These are phyloP conservation scores for Gadopsis bispinosus DNA, from an alignment of 2,797 vertebrate species.

Conservation along the genomic window DNA sequence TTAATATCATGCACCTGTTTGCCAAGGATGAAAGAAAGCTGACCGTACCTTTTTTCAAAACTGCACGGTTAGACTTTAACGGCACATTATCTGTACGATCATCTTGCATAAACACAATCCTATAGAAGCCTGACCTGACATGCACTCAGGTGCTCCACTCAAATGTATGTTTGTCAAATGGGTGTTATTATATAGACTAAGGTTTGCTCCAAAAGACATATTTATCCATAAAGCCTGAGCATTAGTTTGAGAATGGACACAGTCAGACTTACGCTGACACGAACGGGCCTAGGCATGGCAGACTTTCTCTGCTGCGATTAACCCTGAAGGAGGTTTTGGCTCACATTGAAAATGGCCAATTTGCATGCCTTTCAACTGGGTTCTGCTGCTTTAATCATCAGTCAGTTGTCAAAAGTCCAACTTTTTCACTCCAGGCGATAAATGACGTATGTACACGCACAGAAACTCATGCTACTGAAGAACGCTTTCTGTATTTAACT, in stretches of 20 bases:
- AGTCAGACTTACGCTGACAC: slow-evolving; percentile 27
- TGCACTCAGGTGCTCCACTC: slow-evolving; percentile 45
- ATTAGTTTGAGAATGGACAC: slow-evolving; percentile 48
- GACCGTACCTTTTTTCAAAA: slow-evolving; percentile 15
- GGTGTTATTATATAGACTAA: slow-evolving; percentile 44
- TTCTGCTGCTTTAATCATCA: slow-evolving; percentile 48
- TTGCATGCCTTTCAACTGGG: slow-evolving; percentile 30
- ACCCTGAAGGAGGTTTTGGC: slow-evolving; percentile 33
- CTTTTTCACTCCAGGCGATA: slow-evolving; percentile 24
- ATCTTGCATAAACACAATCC: slow-evolving; percentile 54
- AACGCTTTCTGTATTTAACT: slow-evolving; percentile 3
- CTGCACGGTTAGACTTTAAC: slow-evolving; percentile 14
- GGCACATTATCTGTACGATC: slow-evolving; percentile 31
- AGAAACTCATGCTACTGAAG: slow-evolving; percentile 21
- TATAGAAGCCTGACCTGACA: slow-evolving; percentile 50
- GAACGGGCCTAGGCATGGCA: slow-evolving; percentile 35
- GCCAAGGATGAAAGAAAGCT: slow-evolving; percentile 12
- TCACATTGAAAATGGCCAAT: slow-evolving; percentile 24
- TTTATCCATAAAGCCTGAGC: slow-evolving; percentile 36
- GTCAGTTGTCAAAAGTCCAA: slow-evolving; percentile 44
- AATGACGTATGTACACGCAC: slow-evolving; percentile 31
- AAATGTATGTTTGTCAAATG: slow-evolving; percentile 50
- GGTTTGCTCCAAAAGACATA: slow-evolving; percentile 32
- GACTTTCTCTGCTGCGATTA: slow-evolving; percentile 28
- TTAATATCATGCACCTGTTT: slow-evolving; percentile 32